phyloP scores from a whole-genome alignment of 1,140 invertebrate species.

The Drosophila grimshawi region DNA sequence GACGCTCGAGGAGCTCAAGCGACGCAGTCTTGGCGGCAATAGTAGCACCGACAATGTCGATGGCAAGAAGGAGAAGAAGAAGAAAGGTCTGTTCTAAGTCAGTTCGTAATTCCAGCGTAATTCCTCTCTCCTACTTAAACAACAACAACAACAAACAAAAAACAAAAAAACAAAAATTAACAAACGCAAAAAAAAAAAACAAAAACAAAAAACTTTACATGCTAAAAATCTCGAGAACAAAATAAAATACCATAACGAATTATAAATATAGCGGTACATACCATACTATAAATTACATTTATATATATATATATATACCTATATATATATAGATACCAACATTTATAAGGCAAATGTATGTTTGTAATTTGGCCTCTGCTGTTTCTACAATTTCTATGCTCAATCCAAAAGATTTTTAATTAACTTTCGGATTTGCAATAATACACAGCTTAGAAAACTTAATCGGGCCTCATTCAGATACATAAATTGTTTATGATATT shows the following conservation, averaged over 20 bases:
- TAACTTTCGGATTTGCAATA: slow-evolving; percentile 7
- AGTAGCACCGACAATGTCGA: slow-evolving; percentile 86
- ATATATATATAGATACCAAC: slow-evolving; percentile 35
- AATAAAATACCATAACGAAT: slow-evolving; percentile 58
- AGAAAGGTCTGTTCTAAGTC: slow-evolving; percentile 84
- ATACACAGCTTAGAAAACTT: slow-evolving; percentile 8
- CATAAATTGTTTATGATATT: slow-evolving; percentile 8
- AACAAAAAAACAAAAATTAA: slow-evolving; percentile 2
- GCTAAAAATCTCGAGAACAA: slow-evolving; percentile 76
- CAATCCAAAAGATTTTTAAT: slow-evolving; percentile 8
- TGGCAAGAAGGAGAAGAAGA: slow-evolving; percentile 82
- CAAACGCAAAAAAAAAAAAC: slow-evolving; percentile 12
- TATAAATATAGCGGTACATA: slow-evolving; percentile 54
- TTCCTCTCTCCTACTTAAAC: slow-evolving; percentile 31
- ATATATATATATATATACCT: slow-evolving; percentile 32
- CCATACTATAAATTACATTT: slow-evolving; percentile 41
- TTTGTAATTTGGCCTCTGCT: background rate
- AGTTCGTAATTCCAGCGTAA: slow-evolving; percentile 22
- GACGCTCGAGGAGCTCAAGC: slow-evolving; percentile 93
- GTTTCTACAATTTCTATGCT: background rate
- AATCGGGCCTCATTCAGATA: slow-evolving; percentile 17
- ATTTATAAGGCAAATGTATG: background rate
- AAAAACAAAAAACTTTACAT: slow-evolving; percentile 48
- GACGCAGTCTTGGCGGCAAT: slow-evolving; percentile 93
- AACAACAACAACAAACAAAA: slow-evolving; percentile 21